Base-by-base conservation (phyloP, 2,888 invertebrate species). In the Apotomis turbidana region DNA sequence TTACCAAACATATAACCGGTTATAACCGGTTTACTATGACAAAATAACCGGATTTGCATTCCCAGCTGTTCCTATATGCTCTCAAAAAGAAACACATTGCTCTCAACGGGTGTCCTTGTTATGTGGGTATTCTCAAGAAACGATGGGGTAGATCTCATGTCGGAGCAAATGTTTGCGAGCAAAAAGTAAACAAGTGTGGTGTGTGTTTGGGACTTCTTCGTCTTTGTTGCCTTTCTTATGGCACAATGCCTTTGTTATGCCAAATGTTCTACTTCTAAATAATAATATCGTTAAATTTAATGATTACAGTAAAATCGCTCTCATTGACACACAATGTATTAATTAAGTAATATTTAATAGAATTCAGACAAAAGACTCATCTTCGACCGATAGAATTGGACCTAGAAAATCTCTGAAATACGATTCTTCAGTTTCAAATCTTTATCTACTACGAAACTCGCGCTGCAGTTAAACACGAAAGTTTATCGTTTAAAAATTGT, bases 401-500 rank as follows among this genome's bases (percentile, higher is more conserved):
- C 36, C 0, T 1, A 51, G 8, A 36, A 62, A 15, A 10, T 15
- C 44, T 27, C 4, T 15, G 15, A 27, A 4, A 27, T 9, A 2
- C n/a, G 9, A 60, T 62, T 54, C 10, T 38, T 9, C 15, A 55
- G 8, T 27, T 44, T 44, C 55, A 55, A 55, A 27, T n/a, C n/a
- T 6, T 15, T 3, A 36, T 36, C 44, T 27, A 57, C 27, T 46
- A 46, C 55, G 27, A 9, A 55, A 51, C 15, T n/a, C 10, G n/a
- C 51, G 51, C 60, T 62, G 60, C 67, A 68, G 55, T 55, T 61
- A 67, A 71, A 66, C 49, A 63, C 36, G 27, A 54, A 70, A 67
- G 55, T 55, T 70, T 72, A 46, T 51, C 55, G 63, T 70, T 70
- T 62, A 66, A 73, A 69, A 66, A 61, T 60, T 73, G 70, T 64